Percentiles rank a stretch among this genome's conserved stretches.
Evolutionary conservation across 2,797 vertebrate genomes (phyloP).

Genomic region (Pantherophis vulpinus): DNA sequence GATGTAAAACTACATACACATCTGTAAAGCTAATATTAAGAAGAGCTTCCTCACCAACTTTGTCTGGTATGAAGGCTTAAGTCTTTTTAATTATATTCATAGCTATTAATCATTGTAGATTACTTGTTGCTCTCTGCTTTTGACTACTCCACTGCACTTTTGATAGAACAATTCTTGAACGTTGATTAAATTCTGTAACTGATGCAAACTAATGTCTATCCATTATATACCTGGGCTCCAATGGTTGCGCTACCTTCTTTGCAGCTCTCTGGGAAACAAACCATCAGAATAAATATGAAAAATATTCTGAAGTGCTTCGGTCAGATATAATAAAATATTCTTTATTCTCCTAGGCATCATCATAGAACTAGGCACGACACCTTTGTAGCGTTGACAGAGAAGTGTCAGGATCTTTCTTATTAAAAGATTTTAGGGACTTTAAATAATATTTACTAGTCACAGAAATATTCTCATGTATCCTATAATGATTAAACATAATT

Average conservation of each 20-base stretch:
- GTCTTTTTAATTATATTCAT: background rate
- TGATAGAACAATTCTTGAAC: background rate
- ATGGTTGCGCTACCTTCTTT: background rate
- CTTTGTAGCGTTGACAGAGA: fast-evolving
- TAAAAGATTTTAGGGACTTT: background rate
- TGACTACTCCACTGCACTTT: background rate
- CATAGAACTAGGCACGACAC: background rate
- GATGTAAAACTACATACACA: background rate
- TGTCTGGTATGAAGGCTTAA: background rate
- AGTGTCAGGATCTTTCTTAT: background rate
- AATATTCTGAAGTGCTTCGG: background rate
- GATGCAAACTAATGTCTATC: background rate
- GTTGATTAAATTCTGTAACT: background rate
- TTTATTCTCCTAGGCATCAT: background rate
- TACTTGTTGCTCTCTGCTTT: background rate
- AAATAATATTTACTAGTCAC: background rate
- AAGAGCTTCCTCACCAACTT: background rate
- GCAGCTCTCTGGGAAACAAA: background rate
- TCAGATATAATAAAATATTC: background rate
- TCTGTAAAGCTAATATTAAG: background rate
- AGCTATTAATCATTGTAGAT: background rate
- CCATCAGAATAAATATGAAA: background rate
- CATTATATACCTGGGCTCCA: background rate
- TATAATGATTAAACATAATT: background rate
- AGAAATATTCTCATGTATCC: background rate